These are phyloP conservation scores for Cataglyphis cursor DNA, from an alignment of 2,888 invertebrate species.

Conservation along the genomic window DNA sequence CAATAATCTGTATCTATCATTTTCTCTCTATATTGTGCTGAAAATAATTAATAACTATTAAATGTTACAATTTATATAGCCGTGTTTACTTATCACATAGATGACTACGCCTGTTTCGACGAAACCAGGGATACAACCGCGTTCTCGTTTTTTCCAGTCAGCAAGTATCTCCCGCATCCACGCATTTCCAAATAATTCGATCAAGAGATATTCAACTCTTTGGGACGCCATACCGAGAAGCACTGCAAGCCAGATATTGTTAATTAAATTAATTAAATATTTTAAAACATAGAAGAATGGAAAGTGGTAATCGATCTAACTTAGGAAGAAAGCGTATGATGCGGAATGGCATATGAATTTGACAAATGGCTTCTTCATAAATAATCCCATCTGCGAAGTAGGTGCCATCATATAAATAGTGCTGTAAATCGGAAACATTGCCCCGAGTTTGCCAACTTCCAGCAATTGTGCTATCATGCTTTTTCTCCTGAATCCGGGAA, in stretches of 20 bases:
- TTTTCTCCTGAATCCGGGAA: conserved; percentile 98
- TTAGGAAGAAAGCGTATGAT: conserved; percentile 97
- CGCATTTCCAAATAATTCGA: conserved; percentile 93
- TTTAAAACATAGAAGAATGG: neutral
- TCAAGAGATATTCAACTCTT: conserved; percentile 93
- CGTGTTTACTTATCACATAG: conserved; percentile 93
- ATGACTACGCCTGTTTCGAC: conserved; percentile 94
- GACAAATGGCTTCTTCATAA: conserved; percentile 99
- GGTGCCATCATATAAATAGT: conserved; percentile 97
- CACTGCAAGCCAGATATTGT: conserved; percentile 88
- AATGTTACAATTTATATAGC: neutral
- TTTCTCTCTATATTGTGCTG: neutral
- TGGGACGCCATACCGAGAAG: conserved; percentile 97
- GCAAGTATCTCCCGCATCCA: conserved; percentile 92
- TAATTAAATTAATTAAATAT: neutral
- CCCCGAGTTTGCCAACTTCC: conserved; percentile 94
- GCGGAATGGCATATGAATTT: conserved; percentile 99
- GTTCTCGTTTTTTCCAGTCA: conserved; percentile 93
- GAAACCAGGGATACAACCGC: conserved; percentile 93
- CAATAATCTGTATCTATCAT: neutral
- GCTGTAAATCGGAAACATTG: conserved; percentile 97
- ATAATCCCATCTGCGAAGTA: conserved; percentile 94
- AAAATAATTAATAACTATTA: neutral
- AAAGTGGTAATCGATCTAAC: conserved; percentile 90
- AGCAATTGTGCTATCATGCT: conserved; percentile 95